Percentiles rank a stretch among this genome's conserved stretches.
These are phyloP conservation scores for Heliconius himera DNA, from an alignment of 1,140 invertebrate genomes.

Conservation along the genomic window DNA sequence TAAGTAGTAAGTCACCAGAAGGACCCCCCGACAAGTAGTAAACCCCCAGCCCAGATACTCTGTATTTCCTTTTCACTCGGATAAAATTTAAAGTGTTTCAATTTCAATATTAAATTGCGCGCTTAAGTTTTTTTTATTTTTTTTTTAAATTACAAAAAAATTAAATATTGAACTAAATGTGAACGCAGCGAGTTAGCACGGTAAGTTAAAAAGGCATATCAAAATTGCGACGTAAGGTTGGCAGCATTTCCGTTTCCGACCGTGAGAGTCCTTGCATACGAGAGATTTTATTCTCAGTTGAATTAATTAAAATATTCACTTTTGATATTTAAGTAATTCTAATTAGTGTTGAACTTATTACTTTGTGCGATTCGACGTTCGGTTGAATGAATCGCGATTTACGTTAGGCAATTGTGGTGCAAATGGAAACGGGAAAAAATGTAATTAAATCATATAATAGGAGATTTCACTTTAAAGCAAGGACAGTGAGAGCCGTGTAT, in stretches of 20 bases:
- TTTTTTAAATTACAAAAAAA: slow-evolving; percentile 68
- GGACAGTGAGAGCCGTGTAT: slow-evolving; percentile 34
- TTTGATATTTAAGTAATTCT: slow-evolving; percentile 52
- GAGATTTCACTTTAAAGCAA: slow-evolving; percentile 33
- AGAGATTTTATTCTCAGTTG: slow-evolving; percentile 73
- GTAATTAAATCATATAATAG: slow-evolving; percentile 42
- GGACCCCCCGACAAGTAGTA: slow-evolving; percentile 12
- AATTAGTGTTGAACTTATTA: slow-evolving; percentile 52
- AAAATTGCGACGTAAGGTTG: slow-evolving; percentile 79
- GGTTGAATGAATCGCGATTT: slow-evolving; percentile 44
- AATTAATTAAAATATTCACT: slow-evolving; percentile 65
- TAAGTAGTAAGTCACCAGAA: slow-evolving; percentile 4
- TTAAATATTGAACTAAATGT: slow-evolving; percentile 73
- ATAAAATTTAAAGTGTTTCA: slow-evolving; percentile 62
- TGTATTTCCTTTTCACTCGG: slow-evolving; percentile 62
- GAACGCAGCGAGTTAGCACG: slow-evolving; percentile 65
- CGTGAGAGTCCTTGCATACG: slow-evolving; percentile 73
- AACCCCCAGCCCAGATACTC: slow-evolving; percentile 48
- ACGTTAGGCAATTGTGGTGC: slow-evolving; percentile 34
- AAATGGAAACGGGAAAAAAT: slow-evolving; percentile 39
- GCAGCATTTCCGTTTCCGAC: slow-evolving; percentile 72
- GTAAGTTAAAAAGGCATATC: slow-evolving; percentile 77
- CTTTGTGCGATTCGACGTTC: slow-evolving; percentile 45
- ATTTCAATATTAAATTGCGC: slow-evolving; percentile 68
- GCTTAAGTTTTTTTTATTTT: slow-evolving; percentile 49